Base-by-base conservation (phyloP, 2,113 vertebrate genomes). In the Protobothrops mucrosquamatus region DNA sequence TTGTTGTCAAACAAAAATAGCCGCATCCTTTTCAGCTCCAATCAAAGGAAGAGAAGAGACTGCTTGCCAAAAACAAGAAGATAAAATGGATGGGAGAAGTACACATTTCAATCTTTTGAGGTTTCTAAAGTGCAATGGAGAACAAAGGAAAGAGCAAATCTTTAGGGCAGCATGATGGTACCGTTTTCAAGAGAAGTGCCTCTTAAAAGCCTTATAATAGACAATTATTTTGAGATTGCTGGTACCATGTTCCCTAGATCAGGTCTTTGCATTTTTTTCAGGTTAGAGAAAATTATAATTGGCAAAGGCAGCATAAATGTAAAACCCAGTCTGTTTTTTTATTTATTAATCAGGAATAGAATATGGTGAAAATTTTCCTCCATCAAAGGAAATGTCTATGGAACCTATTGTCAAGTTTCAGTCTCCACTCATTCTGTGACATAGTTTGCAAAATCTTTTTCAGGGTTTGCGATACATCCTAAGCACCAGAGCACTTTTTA, bases 1-100 rank as follows among this genome's bases (percentile, higher is more conserved):
- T 12, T 94, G 87, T 92, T 90, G 54, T 95, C 64, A 96, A 95
- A 96, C 94, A 88, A 95, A 90, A 94, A 92, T 18, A 91, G 57
- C 15, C 92, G 22, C n/a, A 51, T 94, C 91, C 92, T 89, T 94
- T 95, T 93, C 89, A 89, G 23, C 51, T 91, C 29, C 85, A 85
- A 89, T 95, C 87, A 94, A 93, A 92, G 23, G 94, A 86, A 92
- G 4, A 29, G 64, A 89, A 11, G 94, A 90, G 69, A 93, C 56
- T 93, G 91, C 22, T 92, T 95, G 93, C n/a, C 81, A 95, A 92
- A 85, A 4, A 93, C 64, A 51, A 91, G 94, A 94, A 1, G 43
- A 48, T 93, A 91, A 94, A 89, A 95, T 88, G 18, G 1, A 74
- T 94, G 39, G 85, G 39, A 14, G 59, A 92, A 48, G 12, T 46